Conservation (phyloP, 1,140 invertebrate genomes). For the Elysia chlorotica region DNA sequence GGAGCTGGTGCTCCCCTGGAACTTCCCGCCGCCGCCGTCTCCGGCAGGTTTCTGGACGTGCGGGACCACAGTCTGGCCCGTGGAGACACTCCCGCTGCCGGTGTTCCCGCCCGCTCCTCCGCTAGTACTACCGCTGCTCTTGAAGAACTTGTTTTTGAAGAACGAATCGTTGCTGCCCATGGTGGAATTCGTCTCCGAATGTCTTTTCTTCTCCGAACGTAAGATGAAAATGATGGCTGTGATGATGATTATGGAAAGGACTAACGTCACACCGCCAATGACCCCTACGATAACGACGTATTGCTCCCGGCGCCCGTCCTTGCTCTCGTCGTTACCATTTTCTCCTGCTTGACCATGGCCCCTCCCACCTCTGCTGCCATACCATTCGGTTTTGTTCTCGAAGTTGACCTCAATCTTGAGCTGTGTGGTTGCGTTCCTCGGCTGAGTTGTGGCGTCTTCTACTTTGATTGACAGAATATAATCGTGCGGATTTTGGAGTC, state of each 20-base stretch:
- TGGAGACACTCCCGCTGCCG: background rate
- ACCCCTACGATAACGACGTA: slow-evolving; percentile 33
- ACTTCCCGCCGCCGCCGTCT: too few relatives aligned
- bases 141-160: slow-evolving; percentile 23
- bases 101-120: background rate
- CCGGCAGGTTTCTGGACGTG: too few relatives aligned
- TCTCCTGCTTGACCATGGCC: too few relatives aligned
- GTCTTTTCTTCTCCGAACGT: slow-evolving; percentile 22
- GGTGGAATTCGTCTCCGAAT: too few relatives aligned
- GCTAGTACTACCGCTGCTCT: background rate
- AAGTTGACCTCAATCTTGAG: slow-evolving; percentile 28
- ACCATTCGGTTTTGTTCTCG: slow-evolving; percentile 18
- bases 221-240: slow-evolving; percentile 30
- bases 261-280: slow-evolving; percentile 29
- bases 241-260: slow-evolving; percentile 33
- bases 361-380: too few relatives aligned
- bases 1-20: too few relatives aligned
- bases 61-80: too few relatives aligned
- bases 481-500: slow-evolving; percentile 18
- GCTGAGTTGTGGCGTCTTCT: slow-evolving; percentile 19
- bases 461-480: slow-evolving; percentile 27
- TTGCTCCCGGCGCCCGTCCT: slow-evolving; percentile 17
- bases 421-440: slow-evolving; percentile 22
- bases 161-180: background rate
- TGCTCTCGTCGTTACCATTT: background rate